Conservation (phyloP, 2,888 invertebrate genomes). For the Spilosoma lubricipeda region DNA sequence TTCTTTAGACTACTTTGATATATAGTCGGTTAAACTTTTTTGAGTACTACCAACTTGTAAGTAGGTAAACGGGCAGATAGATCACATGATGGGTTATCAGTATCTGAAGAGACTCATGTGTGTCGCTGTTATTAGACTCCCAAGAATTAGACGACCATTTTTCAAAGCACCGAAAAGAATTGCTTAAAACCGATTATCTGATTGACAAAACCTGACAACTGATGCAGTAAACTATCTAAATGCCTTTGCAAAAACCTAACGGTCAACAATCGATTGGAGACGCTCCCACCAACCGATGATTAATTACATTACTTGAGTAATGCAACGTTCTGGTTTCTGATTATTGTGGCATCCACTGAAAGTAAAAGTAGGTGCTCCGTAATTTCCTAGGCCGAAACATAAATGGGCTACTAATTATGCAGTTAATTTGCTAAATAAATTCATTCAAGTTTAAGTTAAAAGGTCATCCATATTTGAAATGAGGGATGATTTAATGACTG, state of each 20-base stretch:
- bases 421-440: not conserved
- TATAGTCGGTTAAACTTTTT: too few relatives aligned
- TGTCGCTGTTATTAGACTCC: not conserved
- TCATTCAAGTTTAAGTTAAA: slow-evolving; percentile 8
- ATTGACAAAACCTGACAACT: slow-evolving; percentile 3
- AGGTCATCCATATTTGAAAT: not conserved
- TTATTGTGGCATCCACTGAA: slow-evolving; percentile 50
- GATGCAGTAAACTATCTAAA: slow-evolving; percentile 28
- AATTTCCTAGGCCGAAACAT: slow-evolving; percentile 16
- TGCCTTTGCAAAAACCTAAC: slow-evolving; percentile 36
- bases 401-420: slow-evolving; percentile 30
- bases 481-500: not conserved
- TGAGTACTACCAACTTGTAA: too few relatives aligned
- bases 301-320: slow-evolving; percentile 57
- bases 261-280: slow-evolving; percentile 60
- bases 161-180: not conserved
- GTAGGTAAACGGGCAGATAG: too few relatives aligned
- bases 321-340: slow-evolving; percentile 56
- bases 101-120: not conserved
- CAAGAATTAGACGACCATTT: not conserved
- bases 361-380: slow-evolving; percentile 37
- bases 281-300: slow-evolving; percentile 54
- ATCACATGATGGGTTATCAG: not conserved
- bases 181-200: not conserved
- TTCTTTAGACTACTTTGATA: too few relatives aligned